phyloP scores from a whole-genome alignment of 2,797 vertebrate genomes.

The Poecilia gillii region DNA sequence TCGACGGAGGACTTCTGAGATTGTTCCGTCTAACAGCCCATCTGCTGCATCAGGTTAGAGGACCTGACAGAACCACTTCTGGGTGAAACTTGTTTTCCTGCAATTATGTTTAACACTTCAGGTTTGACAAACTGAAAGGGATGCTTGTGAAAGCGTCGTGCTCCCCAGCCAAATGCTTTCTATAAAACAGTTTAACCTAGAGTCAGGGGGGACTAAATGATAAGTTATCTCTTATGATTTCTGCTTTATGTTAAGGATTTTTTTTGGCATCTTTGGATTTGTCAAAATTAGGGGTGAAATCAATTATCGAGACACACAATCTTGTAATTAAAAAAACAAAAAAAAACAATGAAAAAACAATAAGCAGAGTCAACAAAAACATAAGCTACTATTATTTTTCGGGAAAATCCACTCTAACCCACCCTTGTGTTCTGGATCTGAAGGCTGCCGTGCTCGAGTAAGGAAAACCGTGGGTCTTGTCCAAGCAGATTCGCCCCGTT shows the following conservation, averaged over 20 bases:
- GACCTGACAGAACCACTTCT: slow-evolving; percentile 19
- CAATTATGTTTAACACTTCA: slow-evolving; percentile 21
- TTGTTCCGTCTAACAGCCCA: slow-evolving; percentile 5
- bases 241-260: neutral
- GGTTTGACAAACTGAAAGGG: slow-evolving; percentile 12
- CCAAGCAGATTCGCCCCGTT: slow-evolving; percentile 91
- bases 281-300: neutral
- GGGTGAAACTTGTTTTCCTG: slow-evolving; percentile 16
- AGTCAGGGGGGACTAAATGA: neutral
- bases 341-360: neutral
- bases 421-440: slow-evolving; percentile 91
- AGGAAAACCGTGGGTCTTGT: slow-evolving; percentile 87
- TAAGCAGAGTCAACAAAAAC: neutral
- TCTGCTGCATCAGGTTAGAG: slow-evolving; percentile 9
- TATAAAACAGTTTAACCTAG: neutral
- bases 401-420: slow-evolving; percentile 42
- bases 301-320: neutral
- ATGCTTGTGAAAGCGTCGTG: neutral
- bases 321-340: neutral
- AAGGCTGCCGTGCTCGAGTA: slow-evolving; percentile 90
- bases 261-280: neutral
- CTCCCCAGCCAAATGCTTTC: slow-evolving; percentile 6
- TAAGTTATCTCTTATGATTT: neutral
- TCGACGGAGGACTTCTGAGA: slow-evolving; percentile 1
- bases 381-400: neutral